phyloP scores from a whole-genome alignment of 2,797 vertebrate genomes.

The Eospalax fontanierii region DNA sequence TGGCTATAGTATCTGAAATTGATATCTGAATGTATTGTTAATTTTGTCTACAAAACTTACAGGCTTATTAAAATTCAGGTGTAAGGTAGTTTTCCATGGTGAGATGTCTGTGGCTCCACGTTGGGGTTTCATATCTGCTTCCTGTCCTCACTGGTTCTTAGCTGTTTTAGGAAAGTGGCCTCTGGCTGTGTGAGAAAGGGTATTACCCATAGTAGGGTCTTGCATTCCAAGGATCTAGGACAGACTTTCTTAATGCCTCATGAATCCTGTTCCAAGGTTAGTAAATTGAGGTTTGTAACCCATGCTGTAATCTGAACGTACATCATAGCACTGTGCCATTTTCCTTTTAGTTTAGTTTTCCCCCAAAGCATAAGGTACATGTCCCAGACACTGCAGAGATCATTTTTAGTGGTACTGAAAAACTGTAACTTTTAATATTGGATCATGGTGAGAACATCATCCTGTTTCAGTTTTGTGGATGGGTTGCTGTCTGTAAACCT shows the following conservation, averaged over 20 bases:
- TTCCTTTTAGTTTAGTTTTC: slow-evolving; percentile 69
- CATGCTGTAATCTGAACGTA: slow-evolving; percentile 68
- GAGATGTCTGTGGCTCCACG: neutral
- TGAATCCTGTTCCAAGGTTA: slow-evolving; percentile 49
- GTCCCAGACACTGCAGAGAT: neutral
- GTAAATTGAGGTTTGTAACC: slow-evolving; percentile 70
- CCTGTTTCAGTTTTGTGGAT: slow-evolving; percentile 1
- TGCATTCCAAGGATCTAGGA: slow-evolving; percentile 13
- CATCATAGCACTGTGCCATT: slow-evolving; percentile 49
- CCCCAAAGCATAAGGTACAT: neutral
- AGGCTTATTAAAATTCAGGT: neutral
- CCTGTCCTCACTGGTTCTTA: neutral
- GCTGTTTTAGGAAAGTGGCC: neutral
- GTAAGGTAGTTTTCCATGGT: neutral
- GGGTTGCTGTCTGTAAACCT: slow-evolving; percentile 56
- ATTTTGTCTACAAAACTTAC: neutral
- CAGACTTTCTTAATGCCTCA: slow-evolving; percentile 44
- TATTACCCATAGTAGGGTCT: neutral
- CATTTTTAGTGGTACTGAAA: slow-evolving; percentile 12
- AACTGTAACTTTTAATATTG: slow-evolving; percentile 27
- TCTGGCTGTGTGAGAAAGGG: slow-evolving; percentile 6
- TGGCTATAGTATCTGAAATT: neutral
- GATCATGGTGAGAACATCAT: slow-evolving; percentile 5
- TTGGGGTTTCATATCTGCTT: neutral
- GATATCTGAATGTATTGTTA: neutral